Evolutionary conservation across 2,797 vertebrate genomes (phyloP), one percentile per base, ranked within the genome.

Genomic region (Neopelma chrysocephalum): DNA sequence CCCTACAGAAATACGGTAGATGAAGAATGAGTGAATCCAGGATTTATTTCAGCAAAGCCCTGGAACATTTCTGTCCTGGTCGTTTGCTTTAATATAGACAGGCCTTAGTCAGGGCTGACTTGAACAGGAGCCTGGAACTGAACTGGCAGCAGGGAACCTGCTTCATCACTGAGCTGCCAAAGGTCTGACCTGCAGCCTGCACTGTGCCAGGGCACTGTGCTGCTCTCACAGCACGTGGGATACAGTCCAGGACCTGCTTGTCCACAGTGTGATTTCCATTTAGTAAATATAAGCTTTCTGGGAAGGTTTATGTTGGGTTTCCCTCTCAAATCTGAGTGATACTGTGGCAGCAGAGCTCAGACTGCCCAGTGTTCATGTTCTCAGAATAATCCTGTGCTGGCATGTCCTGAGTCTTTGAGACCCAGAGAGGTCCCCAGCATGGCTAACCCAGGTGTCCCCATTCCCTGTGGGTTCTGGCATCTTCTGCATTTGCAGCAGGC

Each of bases 271-370:
- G 84, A 26, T 87, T 94, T 84, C 58, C 71, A 56, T 23, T 5
- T 82, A 91, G 87, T 90, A 82, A 92, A 92, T 10, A 73, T 56
- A 51, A 91, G 75, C 94, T 92, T 96, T 92, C 60, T 82, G 94
- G 36, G 78, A 87, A 94, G 68, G 29, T 93, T 89, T 94, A 31
- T 87, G 25, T 62, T 87, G 87, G 36, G 32, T 77, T 82, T 91
- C 27, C 43, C n/a, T 85, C 58, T 92, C 31, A 80, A 62, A 62
- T 64, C 43, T 80, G 34, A 43, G 82, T 75, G 81, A 64, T 69
- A 15, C 32, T 91, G 31, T 82, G 7, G 45, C 76, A 93, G 61
- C 3, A 2, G 56, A 83, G 32, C 50, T 89, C 27, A 84, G 81
- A 10, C 50, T 82, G 51, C 27, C n/a, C 15, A 58, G 50, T 5